Evolutionary conservation across 2,797 vertebrate genomes (phyloP), one percentile per base, ranked within the genome.

Genomic region (Lacerta bilineata): DNA sequence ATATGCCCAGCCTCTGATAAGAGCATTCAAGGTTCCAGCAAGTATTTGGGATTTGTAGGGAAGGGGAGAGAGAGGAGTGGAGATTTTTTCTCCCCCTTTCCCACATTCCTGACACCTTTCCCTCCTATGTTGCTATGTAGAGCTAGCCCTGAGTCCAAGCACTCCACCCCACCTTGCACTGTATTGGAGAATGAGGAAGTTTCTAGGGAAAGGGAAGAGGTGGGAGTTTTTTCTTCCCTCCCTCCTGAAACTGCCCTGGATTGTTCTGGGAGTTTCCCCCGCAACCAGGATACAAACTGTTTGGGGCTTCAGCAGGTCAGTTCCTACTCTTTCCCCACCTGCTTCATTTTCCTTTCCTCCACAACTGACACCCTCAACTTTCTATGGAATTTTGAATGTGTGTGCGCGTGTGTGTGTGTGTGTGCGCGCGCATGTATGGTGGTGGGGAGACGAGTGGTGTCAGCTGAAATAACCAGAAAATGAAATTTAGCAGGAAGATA

Each of bases 51-150:
- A 25, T 46, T 13, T 27, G 3, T 23, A 9, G 18, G 29, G 36
- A n/a, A n/a, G 15, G 9, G 50, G 17, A 11, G 9, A 5, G 20
- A 20, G 39, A 33, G 36, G 1, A 46, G 11, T 11, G n/a, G 27
- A n/a, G 27, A 9, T 36, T 27, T 4, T 2, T 1, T 2, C 0
- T 3, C 17, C 29, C 6, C 13, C 27, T 39, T 55, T 74, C 66
- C 18, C 69, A 39, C 13, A 17, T 50, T 84, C 33, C 43, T 36
- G 46, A 59, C 13, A 13, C 36, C n/a, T 59, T 36, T 8, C 13
- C n/a, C 8, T 6, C 33, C 79, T 74, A 64, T 5, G 61, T 27
- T 33, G 33, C 50, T 80, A 61, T 64, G 59, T 29, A 41, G 43
- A n/a, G 33, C 25, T 81, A 61, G 27, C 25, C 43, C 6, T 66